Evolutionary conservation across 2,888 invertebrate species (phyloP).

Genomic region (Phaedon cochleariae): DNA sequence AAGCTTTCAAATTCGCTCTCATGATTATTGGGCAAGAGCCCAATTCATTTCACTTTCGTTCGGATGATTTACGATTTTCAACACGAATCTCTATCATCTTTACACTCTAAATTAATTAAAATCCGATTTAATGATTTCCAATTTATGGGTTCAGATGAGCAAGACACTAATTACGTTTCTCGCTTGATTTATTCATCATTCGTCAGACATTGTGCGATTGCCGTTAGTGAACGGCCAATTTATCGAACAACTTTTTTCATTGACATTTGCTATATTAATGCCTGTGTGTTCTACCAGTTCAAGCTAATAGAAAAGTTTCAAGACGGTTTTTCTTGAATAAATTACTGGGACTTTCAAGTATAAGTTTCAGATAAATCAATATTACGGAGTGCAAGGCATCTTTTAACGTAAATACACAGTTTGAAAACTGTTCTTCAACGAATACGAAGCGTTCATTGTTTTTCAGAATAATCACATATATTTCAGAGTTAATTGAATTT

Average conservation of each 20-base stretch:
- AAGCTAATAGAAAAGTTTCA: not conserved
- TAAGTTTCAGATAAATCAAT: not conserved
- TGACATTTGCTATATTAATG: not conserved
- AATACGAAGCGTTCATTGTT: no score
- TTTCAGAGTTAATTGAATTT: no score
- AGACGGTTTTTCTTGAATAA: not conserved
- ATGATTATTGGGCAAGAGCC: not conserved
- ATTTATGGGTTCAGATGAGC: constrained; percentile 1
- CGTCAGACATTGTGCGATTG: not conserved
- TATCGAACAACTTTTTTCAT: constrained; percentile 1
- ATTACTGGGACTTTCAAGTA: not conserved
- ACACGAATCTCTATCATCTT: not conserved
- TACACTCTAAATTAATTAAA: constrained; percentile 2
- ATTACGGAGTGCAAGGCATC: no score
- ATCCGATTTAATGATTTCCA: not conserved
- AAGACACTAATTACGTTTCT: not conserved
- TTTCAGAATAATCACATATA: no score
- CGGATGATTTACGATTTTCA: not conserved
- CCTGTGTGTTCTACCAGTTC: not conserved
- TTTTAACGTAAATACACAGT: no score
- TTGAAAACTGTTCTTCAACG: no score
- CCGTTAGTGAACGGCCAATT: not conserved
- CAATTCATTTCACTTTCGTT: not conserved
- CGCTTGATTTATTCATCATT: not conserved
- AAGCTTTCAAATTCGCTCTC: not conserved